Percentiles rank a stretch among this genome's conserved stretches.
Evolutionary conservation across 2,113 vertebrate genomes (phyloP).

Genomic region (Verasper variegatus): DNA sequence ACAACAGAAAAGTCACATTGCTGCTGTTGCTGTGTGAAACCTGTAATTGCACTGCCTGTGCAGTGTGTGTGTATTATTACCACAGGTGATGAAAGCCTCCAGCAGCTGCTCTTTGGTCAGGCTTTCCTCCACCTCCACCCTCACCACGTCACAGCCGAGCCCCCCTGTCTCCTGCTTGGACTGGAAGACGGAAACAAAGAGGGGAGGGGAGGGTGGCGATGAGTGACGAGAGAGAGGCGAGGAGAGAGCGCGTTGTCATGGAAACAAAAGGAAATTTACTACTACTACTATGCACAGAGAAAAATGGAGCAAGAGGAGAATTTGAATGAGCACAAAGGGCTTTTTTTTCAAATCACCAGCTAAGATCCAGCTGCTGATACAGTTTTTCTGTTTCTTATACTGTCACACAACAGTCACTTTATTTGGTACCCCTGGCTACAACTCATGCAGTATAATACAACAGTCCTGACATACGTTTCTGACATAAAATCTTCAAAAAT

Average conservation of each 20-base stretch:
- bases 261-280: constrained; percentile 64
- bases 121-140: constrained; percentile 86
- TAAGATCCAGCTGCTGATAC: background rate
- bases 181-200: constrained; percentile 66
- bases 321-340: constrained; percentile 40
- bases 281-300: constrained; percentile 15
- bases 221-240: constrained; percentile 4
- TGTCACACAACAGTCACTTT: background rate
- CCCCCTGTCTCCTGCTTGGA: constrained; percentile 88
- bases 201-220: background rate
- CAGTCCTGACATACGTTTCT: no score
- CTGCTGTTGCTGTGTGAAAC: background rate
- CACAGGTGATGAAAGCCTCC: constrained; percentile 90
- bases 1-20: background rate
- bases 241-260: constrained; percentile 62
- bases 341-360: background rate
- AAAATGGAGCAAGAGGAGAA: constrained; percentile 35
- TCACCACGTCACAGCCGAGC: constrained; percentile 88
- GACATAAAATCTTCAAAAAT: no score
- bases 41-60: background rate
- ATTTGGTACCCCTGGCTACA: background rate
- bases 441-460: background rate
- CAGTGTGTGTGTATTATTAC: constrained; percentile 41
- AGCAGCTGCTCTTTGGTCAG: constrained; percentile 93
- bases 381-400: background rate